A percentile compares a stretch with the other conserved stretches of the same genome.
These are phyloP conservation scores for Umimayanthus kanabou DNA, from an alignment of 92 coral and sea anemone species.

Conservation along the genomic window DNA sequence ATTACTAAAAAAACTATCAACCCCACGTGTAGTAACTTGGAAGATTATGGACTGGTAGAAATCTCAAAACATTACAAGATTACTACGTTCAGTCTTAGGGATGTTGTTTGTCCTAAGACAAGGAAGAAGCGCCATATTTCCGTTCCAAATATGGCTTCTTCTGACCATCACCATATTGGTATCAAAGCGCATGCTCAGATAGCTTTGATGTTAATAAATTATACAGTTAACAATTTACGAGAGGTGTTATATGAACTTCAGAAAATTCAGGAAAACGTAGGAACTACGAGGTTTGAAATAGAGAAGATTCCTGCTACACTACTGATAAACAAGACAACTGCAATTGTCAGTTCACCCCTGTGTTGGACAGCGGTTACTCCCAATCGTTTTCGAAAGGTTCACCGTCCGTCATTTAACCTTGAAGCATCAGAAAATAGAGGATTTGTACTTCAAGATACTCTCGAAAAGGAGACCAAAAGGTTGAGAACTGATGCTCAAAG, in stretches of 20 bases:
- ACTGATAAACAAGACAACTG: conserved; percentile 20
- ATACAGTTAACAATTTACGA: conserved; percentile 17
- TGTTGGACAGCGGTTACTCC: conserved; percentile 83
- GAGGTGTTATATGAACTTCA: conserved; percentile 25
- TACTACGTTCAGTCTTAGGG: conserved; percentile 65
- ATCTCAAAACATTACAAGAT: conserved; percentile 56
- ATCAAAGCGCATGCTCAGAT: conserved; percentile 66
- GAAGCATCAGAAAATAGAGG: neutral
- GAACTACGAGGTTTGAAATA: neutral
- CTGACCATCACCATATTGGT: conserved; percentile 65
- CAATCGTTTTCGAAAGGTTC: conserved; percentile 27
- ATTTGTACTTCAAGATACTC: neutral
- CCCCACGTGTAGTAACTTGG: conserved; percentile 60
- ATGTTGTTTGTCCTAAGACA: conserved; percentile 50
- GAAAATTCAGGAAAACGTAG: neutral
- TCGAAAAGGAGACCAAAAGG: neutral
- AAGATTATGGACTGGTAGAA: conserved; percentile 63
- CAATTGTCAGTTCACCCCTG: conserved; percentile 39
- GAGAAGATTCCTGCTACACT: conserved; percentile 26
- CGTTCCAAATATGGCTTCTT: conserved; percentile 46
- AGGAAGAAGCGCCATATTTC: conserved; percentile 29
- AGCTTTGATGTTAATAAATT: conserved; percentile 62
- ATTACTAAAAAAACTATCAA: conserved; percentile 39
- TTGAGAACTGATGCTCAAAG: conserved; percentile 51
- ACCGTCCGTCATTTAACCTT: conserved; percentile 40